Conservation (phyloP, 2,888 invertebrate genomes). For the Andrena hattorfiana region DNA sequence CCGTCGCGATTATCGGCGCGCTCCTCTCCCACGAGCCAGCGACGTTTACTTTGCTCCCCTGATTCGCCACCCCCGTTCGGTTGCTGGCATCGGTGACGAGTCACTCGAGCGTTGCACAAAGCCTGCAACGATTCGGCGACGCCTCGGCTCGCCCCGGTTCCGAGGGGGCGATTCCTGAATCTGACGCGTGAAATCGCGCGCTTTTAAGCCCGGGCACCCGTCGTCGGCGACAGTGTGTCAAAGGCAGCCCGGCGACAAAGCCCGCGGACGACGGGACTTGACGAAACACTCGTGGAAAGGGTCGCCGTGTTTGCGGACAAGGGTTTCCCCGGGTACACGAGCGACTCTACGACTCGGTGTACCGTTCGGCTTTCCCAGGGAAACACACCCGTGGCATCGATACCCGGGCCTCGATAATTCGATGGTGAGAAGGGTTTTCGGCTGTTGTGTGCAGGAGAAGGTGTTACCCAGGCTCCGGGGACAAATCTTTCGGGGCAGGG, state of each 20-base stretch:
- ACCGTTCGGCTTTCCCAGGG: background rate
- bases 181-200: conserved; percentile 68
- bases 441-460: conserved; percentile 21
- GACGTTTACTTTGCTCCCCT: conserved; percentile 46
- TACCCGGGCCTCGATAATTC: conserved; percentile 54
- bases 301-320: conserved; percentile 58
- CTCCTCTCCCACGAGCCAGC: conserved; percentile 46
- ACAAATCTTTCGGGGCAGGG: conserved; percentile 2
- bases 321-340: conserved; percentile 49
- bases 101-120: conserved; percentile 59
- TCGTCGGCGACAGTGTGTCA: conserved; percentile 49
- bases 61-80: conserved; percentile 29
- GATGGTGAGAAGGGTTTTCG: conserved; percentile 33
- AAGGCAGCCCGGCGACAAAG: conserved; percentile 62
- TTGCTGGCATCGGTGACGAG: conserved; percentile 57
- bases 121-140: conserved; percentile 60
- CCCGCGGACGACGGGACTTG: conserved; percentile 36
- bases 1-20: conserved; percentile 44
- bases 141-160: background rate
- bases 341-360: conserved; percentile 6
- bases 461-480: conserved; percentile 4
- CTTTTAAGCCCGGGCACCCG: conserved; percentile 40
- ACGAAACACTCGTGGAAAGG: conserved; percentile 41
- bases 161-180: conserved; percentile 57
- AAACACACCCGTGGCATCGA: conserved; percentile 32